Conservation (phyloP, 2,888 invertebrate species). For the Netelia inedita region DNA sequence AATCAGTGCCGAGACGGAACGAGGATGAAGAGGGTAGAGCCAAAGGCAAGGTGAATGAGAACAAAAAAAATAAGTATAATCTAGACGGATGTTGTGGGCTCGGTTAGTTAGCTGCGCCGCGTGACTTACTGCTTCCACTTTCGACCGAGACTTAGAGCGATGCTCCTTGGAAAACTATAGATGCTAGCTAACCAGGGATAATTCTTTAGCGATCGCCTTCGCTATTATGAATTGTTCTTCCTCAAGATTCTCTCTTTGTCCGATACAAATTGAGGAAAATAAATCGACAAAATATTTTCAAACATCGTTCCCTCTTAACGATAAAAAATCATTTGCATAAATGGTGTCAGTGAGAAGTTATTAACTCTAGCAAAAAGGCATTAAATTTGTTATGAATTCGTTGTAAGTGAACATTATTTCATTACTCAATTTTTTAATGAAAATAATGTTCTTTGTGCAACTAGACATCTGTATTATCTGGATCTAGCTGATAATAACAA, state of each 20-base stretch:
- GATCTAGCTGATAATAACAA: not conserved
- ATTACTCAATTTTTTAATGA: not conserved
- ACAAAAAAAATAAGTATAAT: constrained; percentile 52
- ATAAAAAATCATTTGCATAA: too few species aligned
- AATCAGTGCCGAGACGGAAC: constrained; percentile 39
- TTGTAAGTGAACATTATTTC: not conserved
- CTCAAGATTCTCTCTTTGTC: constrained; percentile 17
- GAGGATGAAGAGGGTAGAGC: constrained; percentile 21
- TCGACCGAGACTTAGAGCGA: constrained; percentile 35
- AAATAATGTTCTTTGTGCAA: not conserved
- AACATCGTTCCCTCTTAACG: too few species aligned
- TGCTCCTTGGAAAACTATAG: constrained; percentile 35
- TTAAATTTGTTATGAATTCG: too few species aligned
- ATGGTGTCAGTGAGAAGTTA: too few species aligned
- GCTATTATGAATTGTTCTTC: constrained; percentile 46
- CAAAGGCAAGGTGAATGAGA: constrained; percentile 23
- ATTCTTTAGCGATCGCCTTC: constrained; percentile 30
- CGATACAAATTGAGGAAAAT: not conserved
- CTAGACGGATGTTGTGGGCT: constrained; percentile 39
- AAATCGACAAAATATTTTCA: too few species aligned
- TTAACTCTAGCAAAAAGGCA: too few species aligned
- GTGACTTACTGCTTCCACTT: constrained; percentile 59
- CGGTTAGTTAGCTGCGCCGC: constrained; percentile 51
- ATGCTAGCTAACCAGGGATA: constrained; percentile 47
- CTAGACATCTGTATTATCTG: not conserved